Evolutionary conservation across 2,113 vertebrate genomes (phyloP), one percentile per base, ranked within the genome.

Genomic region (Uria lomvia): DNA sequence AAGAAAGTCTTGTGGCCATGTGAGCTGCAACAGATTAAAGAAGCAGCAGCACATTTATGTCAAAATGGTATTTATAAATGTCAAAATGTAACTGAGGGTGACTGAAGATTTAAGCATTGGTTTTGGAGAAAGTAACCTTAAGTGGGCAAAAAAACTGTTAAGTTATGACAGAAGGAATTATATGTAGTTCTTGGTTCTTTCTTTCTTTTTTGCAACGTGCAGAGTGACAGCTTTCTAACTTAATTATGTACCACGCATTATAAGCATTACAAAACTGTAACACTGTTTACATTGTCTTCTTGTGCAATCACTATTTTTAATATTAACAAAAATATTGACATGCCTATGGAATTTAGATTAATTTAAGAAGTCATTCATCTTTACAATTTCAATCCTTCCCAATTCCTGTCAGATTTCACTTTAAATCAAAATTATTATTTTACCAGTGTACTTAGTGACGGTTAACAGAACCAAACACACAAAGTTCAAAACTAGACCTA

Each of bases 61-160:
- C 72, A 70, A 92, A 94, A 75, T 43, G 24, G 12, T 59, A 88
- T 89, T 92, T 94, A 81, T 74, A 90, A 93, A 94, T 55, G 67
- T 96, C 56, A 93, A 88, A 86, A 86, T 66, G 63, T 11, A 93
- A 86, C 42, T 73, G 76, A 53, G 3, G 14, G 38, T 74, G 36
- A 65, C 20, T 70, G 45, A 68, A 75, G 45, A 86, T 58, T 71
- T 81, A 73, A 90, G 78, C 40, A 86, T 1, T 50, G n/a, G 27
- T 63, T 93, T 92, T 92, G 50, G 36, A 88, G 53, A 86, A 71
- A 83, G 42, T 30, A 76, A 77, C 59, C 23, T 58, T 56, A 91
- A 90, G 32, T 40, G 15, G 53, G 26, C 5, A 90, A 88, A 88
- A 88, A 59, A 49, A 58, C 29, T 36, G 17, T 40, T n/a, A 67